phyloP scores from a whole-genome alignment of 1,140 invertebrate species.

The Zaprionus camerounensis region DNA sequence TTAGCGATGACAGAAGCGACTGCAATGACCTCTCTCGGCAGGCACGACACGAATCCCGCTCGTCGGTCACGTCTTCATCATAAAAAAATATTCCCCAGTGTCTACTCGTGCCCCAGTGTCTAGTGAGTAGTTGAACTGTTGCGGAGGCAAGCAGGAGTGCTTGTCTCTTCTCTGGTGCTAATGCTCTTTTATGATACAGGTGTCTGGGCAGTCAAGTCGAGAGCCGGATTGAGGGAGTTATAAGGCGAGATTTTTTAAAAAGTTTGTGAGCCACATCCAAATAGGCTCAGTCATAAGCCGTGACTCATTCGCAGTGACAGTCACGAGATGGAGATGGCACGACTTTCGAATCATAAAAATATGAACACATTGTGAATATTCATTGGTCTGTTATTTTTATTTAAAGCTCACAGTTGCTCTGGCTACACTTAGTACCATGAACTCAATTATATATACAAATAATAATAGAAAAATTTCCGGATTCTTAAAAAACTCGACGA shows the following conservation, averaged over 20 bases:
- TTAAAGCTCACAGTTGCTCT: too few species aligned
- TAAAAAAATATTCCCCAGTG: conserved; percentile 54
- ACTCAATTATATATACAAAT: too few species aligned
- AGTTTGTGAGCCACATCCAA: conserved; percentile 60
- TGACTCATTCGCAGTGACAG: conserved; percentile 20
- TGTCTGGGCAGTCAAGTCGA: conserved; percentile 26
- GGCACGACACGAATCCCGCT: conserved; percentile 12
- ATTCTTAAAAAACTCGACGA: too few species aligned
- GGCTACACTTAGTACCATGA: too few species aligned
- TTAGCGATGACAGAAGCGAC: conserved; percentile 25
- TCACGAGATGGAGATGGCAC: conserved; percentile 5
- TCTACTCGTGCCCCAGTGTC: conserved; percentile 33
- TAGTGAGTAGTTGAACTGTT: neutral
- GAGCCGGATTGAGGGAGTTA: conserved; percentile 10
- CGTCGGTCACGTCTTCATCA: conserved; percentile 57
- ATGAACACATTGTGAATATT: too few species aligned
- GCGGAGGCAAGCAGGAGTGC: too few species aligned
- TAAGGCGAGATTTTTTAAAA: conserved; percentile 41
- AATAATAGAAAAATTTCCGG: too few species aligned
- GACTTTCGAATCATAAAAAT: neutral
- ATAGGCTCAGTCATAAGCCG: conserved; percentile 48
- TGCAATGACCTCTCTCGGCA: conserved; percentile 11
- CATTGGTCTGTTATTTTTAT: too few species aligned
- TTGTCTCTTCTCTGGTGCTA: conserved; percentile 12
- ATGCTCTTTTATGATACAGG: conserved; percentile 56